Base-by-base conservation (phyloP, 2,888 invertebrate genomes). In the Drosophila gaucha region DNA sequence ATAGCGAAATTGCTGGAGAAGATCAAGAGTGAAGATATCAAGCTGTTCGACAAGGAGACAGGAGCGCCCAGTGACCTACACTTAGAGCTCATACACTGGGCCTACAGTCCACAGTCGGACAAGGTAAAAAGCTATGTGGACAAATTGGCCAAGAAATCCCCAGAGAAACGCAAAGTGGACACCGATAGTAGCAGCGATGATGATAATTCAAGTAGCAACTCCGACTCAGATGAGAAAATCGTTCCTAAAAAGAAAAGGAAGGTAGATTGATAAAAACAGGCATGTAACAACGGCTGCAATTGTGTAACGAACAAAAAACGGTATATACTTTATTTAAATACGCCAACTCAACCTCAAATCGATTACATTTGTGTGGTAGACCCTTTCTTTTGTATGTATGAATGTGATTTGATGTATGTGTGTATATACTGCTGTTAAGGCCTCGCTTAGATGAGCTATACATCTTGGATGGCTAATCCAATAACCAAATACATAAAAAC, bases 41-140 rank as follows among this genome's bases (percentile, higher is more conserved):
- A 95, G 79, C 91, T 95, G 1, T 95, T 95, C 90, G 93, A 93
- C 26, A 92, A 92, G 0, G 93, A 93, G 1, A 93, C 94, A 63
- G 95, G 95, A 30, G 93, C 95, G 43, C 96, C 96, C 0, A 94
- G 95, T 0, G 92, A 93, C 36, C 94, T 94, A 56, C 96, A 96
- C 79, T 82, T 95, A 63, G 92, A 94, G 76, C 91, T 96, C 85
- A 93, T 96, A 41, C 92, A 96, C 57, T 96, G 96, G 95, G 96
- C 95, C 0, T 96, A 95, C 85, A 96, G 95, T 44, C 95, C 95
- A 0, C 95, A 96, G 67, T 93, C 94, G 0, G 93, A 93, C 26
- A 94, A 94, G 82, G 92, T 95, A 2, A 96, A 96, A 88, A 94
- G 93, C 67, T 93, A 92, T 65, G 80, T 93, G 38, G 91, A 93